Evolutionary conservation across 2,113 vertebrate genomes (phyloP).

Genomic region (Cyphomyrus plagiostoma): DNA sequence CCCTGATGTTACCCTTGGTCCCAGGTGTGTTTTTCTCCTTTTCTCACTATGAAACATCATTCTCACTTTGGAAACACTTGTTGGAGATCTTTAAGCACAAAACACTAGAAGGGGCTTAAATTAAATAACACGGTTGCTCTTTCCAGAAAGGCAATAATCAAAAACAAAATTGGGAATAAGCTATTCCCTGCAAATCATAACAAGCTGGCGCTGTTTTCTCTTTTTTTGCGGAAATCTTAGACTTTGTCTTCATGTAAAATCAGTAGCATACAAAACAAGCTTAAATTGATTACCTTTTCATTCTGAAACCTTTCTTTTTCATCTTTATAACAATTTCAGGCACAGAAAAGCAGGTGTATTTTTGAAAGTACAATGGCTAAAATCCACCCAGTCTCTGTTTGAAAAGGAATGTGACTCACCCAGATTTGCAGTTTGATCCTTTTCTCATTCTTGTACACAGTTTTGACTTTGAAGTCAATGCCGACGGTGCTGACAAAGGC

Average conservation of each 20-base stretch:
- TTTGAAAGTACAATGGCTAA: neutral
- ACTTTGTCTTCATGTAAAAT: neutral
- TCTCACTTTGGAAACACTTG: neutral
- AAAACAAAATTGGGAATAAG: neutral
- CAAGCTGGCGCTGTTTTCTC: neutral
- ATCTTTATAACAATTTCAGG: neutral
- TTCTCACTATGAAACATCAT: neutral
- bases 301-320: neutral
- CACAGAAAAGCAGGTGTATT: neutral
- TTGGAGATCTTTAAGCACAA: neutral
- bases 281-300: neutral
- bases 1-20: neutral
- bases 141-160: neutral
- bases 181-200: neutral
- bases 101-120: neutral
- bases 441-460: constrained; percentile 95
- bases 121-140: neutral
- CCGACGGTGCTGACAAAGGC: constrained; percentile 97
- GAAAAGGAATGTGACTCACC: constrained; percentile 57
- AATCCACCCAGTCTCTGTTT: neutral
- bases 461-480: constrained; percentile 99
- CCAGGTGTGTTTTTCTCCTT: neutral
- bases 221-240: neutral
- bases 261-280: neutral
- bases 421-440: constrained; percentile 98